Percentiles rank a stretch among this genome's conserved stretches.
phyloP scores from a whole-genome alignment of 2,113 vertebrate species.

The Cynocephalus volans region DNA sequence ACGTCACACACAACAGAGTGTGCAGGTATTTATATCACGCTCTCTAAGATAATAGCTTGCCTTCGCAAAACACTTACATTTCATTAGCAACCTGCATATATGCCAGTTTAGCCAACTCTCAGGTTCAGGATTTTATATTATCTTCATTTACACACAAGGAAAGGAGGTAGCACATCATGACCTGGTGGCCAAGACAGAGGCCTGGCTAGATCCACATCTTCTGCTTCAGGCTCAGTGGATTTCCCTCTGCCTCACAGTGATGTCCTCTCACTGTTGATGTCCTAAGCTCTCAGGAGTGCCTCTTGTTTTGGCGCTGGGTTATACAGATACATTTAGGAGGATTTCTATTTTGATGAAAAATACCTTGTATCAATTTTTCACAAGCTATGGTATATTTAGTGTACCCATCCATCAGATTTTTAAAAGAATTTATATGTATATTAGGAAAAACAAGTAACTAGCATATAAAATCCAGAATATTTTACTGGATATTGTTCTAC shows the following conservation, averaged over 20 bases:
- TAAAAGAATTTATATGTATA: background rate
- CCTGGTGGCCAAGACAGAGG: background rate
- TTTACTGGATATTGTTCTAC: background rate
- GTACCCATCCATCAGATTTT: background rate
- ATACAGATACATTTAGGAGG: background rate
- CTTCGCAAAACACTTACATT: background rate
- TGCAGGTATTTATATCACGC: fast-evolving
- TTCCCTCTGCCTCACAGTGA: background rate
- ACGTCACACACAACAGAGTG: background rate
- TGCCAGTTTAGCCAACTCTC: background rate
- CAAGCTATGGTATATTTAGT: background rate
- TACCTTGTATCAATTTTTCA: background rate
- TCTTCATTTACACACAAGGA: background rate
- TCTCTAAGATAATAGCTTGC: background rate
- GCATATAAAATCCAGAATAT: background rate
- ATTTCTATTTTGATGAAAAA: background rate
- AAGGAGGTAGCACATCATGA: background rate
- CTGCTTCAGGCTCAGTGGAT: too few species aligned
- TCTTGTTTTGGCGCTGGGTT: background rate
- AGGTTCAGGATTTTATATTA: background rate
- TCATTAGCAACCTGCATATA: background rate
- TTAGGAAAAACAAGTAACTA: background rate
- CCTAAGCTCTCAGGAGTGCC: background rate
- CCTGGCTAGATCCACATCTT: fast-evolving
- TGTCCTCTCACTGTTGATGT: background rate